phyloP scores from a whole-genome alignment of 2,888 invertebrate species.

The Eilema caniola region DNA sequence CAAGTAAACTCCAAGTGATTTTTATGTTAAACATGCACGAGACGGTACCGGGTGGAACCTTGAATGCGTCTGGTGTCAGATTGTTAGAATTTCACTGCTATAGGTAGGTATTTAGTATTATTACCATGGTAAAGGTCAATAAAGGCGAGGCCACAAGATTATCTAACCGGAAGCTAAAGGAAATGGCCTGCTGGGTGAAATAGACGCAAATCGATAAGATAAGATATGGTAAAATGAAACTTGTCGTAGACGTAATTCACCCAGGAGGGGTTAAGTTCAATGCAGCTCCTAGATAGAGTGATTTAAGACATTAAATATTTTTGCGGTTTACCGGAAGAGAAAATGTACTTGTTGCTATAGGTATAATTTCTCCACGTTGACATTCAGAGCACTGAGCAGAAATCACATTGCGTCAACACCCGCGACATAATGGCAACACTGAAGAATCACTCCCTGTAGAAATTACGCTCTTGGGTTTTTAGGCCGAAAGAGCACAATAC shows the following conservation, averaged over 20 bases:
- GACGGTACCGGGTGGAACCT: not conserved
- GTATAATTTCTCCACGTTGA: too few species aligned
- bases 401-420: too few species aligned
- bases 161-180: conserved; percentile 21
- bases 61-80: conserved; percentile 26
- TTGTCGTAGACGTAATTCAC: too few species aligned
- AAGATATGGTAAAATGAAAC: not conserved
- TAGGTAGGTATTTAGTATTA: not conserved
- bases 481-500: not conserved
- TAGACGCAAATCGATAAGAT: conserved; percentile 3
- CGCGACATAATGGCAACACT: not conserved
- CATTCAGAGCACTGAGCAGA: too few species aligned
- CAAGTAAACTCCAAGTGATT: conserved; percentile 2
- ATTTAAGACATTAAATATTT: not conserved
- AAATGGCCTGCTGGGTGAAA: conserved; percentile 2
- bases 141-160: conserved; percentile 51
- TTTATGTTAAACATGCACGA: conserved; percentile 4
- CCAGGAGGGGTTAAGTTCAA: not conserved
- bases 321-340: not conserved
- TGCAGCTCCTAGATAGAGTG: not conserved
- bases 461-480: not conserved
- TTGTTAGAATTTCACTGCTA: conserved; percentile 25
- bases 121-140: conserved; percentile 39
- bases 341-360: too few species aligned
- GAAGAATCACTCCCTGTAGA: not conserved